Evolutionary conservation across 1,140 invertebrate species (phyloP), one percentile per base, ranked within the genome.

Genomic region (Myzus persicae): DNA sequence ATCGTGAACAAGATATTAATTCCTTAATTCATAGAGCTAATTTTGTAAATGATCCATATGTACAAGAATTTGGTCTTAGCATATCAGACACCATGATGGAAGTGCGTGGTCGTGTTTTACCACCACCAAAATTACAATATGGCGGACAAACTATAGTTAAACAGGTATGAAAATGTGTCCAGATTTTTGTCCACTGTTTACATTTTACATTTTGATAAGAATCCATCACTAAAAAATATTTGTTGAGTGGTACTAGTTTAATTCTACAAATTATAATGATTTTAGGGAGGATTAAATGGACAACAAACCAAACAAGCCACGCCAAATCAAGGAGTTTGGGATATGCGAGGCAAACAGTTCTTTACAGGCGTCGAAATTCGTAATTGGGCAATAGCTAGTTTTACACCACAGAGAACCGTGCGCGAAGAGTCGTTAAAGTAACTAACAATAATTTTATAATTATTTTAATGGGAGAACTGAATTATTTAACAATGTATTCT

Each of bases 281-380:
- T 94, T 76, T 94, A 94, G 94, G 81, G 81, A 42, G 94, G 94
- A 36, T 94, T 94, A 94, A 94, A 94, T 94, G 90, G 94, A n/a
- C 94, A 94, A 87, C 95, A 97, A 96, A 98, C 98, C 93, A 98
- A 98, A 95, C 97, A 98, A 95, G 98, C 99, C 95, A 99, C 99
- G 38, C 99, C 99, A 7, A 99, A 99, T 95, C 98, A 99, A 95
- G 99, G 99, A 90, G 99, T 99, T 9, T 99, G 99, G 99, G 99
- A 99, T 95, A 99, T 99, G 99, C 96, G 99, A 93, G 99, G 99
- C 26, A 99, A 99, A 95, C 99, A 99, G 95, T 99, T 99, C 95
- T 99, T 99, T 95, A 99, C 98, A 89, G 99, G 99, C 54, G 99
- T 99, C 11, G 99, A 99, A 96, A 99, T 99, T 94, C 96, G 99